phyloP scores from a whole-genome alignment of 1,140 invertebrate species.

The Oryzaephilus surinamensis region DNA sequence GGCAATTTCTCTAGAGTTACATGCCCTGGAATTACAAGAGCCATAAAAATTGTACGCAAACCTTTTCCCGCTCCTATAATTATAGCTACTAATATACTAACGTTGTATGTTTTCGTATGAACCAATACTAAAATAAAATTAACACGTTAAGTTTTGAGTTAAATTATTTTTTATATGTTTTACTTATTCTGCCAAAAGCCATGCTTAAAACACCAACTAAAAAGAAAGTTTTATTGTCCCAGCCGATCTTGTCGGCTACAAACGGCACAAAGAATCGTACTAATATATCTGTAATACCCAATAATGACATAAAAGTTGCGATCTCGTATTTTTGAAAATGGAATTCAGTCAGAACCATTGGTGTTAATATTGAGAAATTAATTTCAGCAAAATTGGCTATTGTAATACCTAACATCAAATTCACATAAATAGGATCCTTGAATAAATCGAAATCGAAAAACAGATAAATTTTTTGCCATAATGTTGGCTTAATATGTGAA shows the following conservation, averaged over 20 bases:
- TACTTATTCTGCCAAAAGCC: constrained; percentile 52
- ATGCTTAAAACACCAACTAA: constrained; percentile 53
- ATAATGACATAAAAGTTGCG: constrained; percentile 48
- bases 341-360: constrained; percentile 52
- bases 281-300: constrained; percentile 46
- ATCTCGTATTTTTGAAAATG: constrained; percentile 44
- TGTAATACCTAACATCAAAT: constrained; percentile 55
- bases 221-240: constrained; percentile 56
- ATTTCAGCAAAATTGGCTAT: constrained; percentile 56
- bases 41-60: constrained; percentile 54
- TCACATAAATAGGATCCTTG: constrained; percentile 46
- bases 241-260: constrained; percentile 50
- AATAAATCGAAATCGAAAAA: constrained; percentile 47
- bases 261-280: constrained; percentile 49
- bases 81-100: constrained; percentile 36
- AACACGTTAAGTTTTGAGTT: neutral
- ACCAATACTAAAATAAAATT: constrained; percentile 23
- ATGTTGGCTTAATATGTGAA: constrained; percentile 11
- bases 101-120: constrained; percentile 22
- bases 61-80: constrained; percentile 54
- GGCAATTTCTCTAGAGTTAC: constrained; percentile 51
- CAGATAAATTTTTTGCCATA: constrained; percentile 29
- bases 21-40: constrained; percentile 51
- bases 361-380: constrained; percentile 54
- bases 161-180: constrained; percentile 15